Percentiles rank a stretch among this genome's conserved stretches.
phyloP scores from a whole-genome alignment of 2,113 vertebrate species.

The Canis aureus region DNA sequence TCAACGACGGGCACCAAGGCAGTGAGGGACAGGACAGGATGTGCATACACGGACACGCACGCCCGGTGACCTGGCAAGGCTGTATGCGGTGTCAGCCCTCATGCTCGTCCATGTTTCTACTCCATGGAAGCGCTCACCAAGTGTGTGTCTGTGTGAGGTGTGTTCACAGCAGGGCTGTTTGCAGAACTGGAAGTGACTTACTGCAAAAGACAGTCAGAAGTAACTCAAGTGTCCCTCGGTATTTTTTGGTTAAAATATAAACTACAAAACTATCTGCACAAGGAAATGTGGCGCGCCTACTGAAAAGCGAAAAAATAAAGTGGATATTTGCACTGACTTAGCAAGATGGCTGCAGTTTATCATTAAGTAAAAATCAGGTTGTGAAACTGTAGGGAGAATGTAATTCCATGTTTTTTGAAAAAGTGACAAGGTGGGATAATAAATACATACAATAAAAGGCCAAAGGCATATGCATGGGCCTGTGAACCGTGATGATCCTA shows the following conservation, averaged over 20 bases:
- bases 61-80: fast-evolving
- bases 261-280: not conserved
- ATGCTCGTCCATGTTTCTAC: not conserved
- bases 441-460: not conserved
- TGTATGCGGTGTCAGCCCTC: fast-evolving
- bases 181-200: not conserved
- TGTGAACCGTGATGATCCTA: fast-evolving
- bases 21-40: not conserved
- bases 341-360: not conserved
- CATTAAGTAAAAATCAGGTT: not conserved
- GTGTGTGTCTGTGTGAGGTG: fast-evolving
- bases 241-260: not conserved
- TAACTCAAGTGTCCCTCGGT: not conserved
- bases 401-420: not conserved
- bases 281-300: fast-evolving
- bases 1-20: fast-evolving
- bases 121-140: too few relatives aligned
- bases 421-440: not conserved
- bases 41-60: fast-evolving
- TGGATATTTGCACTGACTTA: fast-evolving
- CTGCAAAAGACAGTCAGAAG: too few relatives aligned
- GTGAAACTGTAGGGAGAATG: not conserved
- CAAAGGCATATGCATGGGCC: not conserved
- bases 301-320: not conserved
- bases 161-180: fast-evolving